These are phyloP conservation scores for Lasiommata megera DNA, from an alignment of 2,888 invertebrate genomes.

Conservation along the genomic window DNA sequence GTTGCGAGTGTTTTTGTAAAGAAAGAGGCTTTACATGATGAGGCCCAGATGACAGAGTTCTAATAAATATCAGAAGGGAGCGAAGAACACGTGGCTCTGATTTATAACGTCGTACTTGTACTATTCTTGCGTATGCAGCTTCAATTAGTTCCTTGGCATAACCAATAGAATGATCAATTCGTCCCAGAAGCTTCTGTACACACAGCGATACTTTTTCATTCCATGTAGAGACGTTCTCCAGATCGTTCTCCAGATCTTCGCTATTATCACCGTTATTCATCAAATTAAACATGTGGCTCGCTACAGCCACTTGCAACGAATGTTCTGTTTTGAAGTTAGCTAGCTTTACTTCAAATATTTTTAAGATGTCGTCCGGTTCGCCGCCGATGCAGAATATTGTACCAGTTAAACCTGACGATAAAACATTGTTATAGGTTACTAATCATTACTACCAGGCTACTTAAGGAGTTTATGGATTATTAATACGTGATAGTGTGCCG, in stretches of 20 bases:
- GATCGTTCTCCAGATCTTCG: slow-evolving; percentile 28
- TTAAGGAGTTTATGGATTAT: too few relatives aligned
- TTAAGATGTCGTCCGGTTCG: slow-evolving; percentile 45
- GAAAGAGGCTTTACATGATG: slow-evolving; percentile 32
- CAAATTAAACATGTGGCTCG: slow-evolving; percentile 48
- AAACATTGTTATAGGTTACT: too few relatives aligned
- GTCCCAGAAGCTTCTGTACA: slow-evolving; percentile 45
- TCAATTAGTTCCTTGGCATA: slow-evolving; percentile 48
- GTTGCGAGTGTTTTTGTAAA: slow-evolving; percentile 41
- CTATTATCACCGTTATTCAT: slow-evolving; percentile 37
- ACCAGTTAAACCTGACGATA: slow-evolving; percentile 46
- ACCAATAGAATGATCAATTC: slow-evolving; percentile 50
- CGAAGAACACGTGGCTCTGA: slow-evolving; percentile 34
- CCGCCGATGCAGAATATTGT: slow-evolving; percentile 55
- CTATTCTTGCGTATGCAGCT: slow-evolving; percentile 42
- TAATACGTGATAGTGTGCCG: too few relatives aligned
- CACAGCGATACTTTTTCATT: slow-evolving; percentile 42
- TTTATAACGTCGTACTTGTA: slow-evolving; percentile 33
- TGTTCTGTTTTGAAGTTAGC: slow-evolving; percentile 38
- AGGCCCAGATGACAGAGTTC: slow-evolving; percentile 24
- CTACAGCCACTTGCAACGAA: slow-evolving; percentile 46
- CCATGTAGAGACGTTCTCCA: slow-evolving; percentile 39
- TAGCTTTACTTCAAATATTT: slow-evolving; percentile 41
- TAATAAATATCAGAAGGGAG: slow-evolving; percentile 44
- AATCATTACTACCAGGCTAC: too few relatives aligned